Conservation (phyloP, 2,888 invertebrate genomes). For the Lasioglossum zephyrum region DNA sequence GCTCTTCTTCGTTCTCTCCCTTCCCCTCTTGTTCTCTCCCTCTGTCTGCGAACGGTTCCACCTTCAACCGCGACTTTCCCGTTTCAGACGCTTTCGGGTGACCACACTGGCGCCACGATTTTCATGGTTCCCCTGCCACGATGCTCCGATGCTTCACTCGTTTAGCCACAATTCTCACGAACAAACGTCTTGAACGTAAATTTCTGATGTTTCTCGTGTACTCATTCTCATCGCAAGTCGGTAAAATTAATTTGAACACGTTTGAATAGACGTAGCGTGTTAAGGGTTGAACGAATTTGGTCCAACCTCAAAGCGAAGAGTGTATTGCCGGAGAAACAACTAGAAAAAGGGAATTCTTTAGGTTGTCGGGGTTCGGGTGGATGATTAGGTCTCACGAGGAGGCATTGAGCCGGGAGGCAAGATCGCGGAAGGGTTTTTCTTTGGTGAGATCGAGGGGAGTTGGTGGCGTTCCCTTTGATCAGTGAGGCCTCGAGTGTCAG, state of each 20-base stretch:
- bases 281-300: background rate
- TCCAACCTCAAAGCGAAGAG: background rate
- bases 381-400: constrained; percentile 4
- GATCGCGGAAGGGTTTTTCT: constrained; percentile 12
- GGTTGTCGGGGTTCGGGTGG: background rate
- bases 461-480: constrained; percentile 2
- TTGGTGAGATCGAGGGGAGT: background rate
- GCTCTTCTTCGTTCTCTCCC: constrained; percentile 48
- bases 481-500: constrained; percentile 2
- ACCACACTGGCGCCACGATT: constrained; percentile 62
- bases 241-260: background rate
- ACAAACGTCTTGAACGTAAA: background rate
- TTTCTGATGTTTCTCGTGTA: background rate
- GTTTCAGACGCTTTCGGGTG: constrained; percentile 39
- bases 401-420: background rate
- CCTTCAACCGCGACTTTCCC: constrained; percentile 63
- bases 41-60: constrained; percentile 42
- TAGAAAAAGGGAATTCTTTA: background rate
- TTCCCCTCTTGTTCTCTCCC: constrained; percentile 37
- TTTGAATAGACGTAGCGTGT: too few species aligned
- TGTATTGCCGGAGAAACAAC: background rate
- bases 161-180: background rate
- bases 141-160: background rate
- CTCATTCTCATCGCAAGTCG: too few species aligned
- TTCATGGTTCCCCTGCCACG: constrained; percentile 37